These are phyloP conservation scores for Drosophila bunnanda DNA, from an alignment of 2,888 invertebrate genomes.

Conservation along the genomic window DNA sequence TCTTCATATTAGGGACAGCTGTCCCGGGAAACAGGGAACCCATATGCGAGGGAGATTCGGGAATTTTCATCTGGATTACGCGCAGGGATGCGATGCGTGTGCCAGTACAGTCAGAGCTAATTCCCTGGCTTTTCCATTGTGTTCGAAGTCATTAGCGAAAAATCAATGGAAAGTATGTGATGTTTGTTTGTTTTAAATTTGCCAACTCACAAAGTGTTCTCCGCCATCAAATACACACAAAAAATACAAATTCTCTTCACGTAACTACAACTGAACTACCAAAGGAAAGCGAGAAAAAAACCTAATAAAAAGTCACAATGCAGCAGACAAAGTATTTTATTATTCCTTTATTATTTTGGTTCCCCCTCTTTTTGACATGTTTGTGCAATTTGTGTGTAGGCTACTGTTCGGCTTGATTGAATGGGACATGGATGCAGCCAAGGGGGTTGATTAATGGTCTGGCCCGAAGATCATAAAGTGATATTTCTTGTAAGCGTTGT, in stretches of 20 bases:
- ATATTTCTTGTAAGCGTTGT: slow-evolving; percentile 9
- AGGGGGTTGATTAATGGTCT: slow-evolving; percentile 30
- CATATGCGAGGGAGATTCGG: slow-evolving; percentile 34
- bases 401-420: slow-evolving; percentile 39
- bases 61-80: slow-evolving; percentile 30
- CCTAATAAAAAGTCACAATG: slow-evolving; percentile 46
- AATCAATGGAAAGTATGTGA: slow-evolving; percentile 31
- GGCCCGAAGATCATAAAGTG: slow-evolving; percentile 37
- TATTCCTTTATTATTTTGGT: slow-evolving; percentile 20
- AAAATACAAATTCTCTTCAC: slow-evolving; percentile 8
- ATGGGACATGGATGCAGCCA: slow-evolving; percentile 26
- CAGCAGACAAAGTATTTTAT: slow-evolving; percentile 50
- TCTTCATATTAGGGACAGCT: slow-evolving; percentile 31
- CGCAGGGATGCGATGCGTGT: slow-evolving; percentile 22
- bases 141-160: slow-evolving; percentile 43
- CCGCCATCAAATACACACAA: slow-evolving; percentile 6
- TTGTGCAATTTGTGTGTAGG: slow-evolving; percentile 54
- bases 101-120: slow-evolving; percentile 61
- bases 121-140: slow-evolving; percentile 51
- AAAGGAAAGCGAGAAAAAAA: slow-evolving; percentile 3
- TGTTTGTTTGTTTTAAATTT: slow-evolving; percentile 46
- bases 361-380: slow-evolving; percentile 39
- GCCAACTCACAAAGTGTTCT: slow-evolving; percentile 21
- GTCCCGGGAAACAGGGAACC: slow-evolving; percentile 29
- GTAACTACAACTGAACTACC: slow-evolving; percentile 21